These are phyloP conservation scores for Batillaria attramentaria DNA, from an alignment of 1,140 invertebrate genomes.

Conservation along the genomic window DNA sequence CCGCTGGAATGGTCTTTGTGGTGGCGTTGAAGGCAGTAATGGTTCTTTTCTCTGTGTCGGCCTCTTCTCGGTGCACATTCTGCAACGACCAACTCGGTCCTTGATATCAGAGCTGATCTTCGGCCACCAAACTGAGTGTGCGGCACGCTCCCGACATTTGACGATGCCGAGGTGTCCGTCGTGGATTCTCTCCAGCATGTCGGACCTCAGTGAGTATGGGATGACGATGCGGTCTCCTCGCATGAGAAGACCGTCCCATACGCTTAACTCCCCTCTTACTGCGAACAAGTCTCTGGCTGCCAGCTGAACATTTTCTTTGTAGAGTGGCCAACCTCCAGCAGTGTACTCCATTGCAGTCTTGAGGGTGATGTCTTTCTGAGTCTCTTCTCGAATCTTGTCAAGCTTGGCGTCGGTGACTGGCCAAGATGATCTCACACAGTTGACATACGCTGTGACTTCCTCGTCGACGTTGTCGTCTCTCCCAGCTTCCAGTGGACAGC, in stretches of 20 bases:
- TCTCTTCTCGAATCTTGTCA: background rate
- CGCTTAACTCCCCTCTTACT: background rate
- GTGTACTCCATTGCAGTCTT: background rate
- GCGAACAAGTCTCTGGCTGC: background rate
- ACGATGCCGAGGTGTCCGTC: slow-evolving; percentile 59
- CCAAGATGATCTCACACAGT: background rate
- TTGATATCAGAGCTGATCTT: background rate
- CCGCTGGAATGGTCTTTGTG: background rate
- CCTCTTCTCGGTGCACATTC: background rate
- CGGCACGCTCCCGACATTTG: slow-evolving; percentile 35
- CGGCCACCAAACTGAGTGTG: slow-evolving; percentile 1
- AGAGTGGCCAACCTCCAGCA: slow-evolving; percentile 1
- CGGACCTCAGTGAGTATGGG: slow-evolving; percentile 44
- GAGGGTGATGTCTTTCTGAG: background rate
- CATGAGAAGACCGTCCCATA: background rate
- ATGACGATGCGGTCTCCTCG: slow-evolving; percentile 49
- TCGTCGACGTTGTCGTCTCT: background rate
- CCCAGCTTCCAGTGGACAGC: background rate
- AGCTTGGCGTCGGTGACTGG: background rate
- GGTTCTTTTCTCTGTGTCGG: slow-evolving; percentile 1
- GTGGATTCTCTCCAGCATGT: slow-evolving; percentile 61
- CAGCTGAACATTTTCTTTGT: background rate
- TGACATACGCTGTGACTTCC: background rate
- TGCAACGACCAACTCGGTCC: background rate
- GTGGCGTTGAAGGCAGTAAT: background rate